Percentiles rank a stretch among this genome's conserved stretches.
phyloP scores from a whole-genome alignment of 2,888 invertebrate genomes.

The Exephanes ischioxanthus region DNA sequence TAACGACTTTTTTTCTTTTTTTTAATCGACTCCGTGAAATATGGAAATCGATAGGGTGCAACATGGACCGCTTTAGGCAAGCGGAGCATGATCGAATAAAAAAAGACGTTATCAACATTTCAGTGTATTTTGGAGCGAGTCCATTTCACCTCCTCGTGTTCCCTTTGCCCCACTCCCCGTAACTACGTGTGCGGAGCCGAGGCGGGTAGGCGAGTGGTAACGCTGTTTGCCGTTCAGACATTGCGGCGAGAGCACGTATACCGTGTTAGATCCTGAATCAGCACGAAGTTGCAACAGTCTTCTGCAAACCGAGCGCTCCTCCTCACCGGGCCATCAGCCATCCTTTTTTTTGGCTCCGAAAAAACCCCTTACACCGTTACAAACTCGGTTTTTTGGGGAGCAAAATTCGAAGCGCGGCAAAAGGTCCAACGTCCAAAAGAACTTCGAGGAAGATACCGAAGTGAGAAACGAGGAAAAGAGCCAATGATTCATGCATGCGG shows the following conservation, averaged over 20 bases:
- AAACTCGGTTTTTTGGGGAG: constrained; percentile 34
- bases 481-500: constrained; percentile 12
- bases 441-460: not conserved
- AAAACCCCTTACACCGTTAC: constrained; percentile 29
- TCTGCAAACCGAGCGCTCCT: not conserved
- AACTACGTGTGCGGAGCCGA: constrained; percentile 31
- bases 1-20: no score
- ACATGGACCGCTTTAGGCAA: no score
- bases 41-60: no score
- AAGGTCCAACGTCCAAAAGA: constrained; percentile 10
- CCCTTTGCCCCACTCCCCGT: not conserved
- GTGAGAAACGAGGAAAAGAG: not conserved
- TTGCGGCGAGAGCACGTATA: constrained; percentile 44
- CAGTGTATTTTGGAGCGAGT: no score
- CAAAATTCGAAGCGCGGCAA: constrained; percentile 16
- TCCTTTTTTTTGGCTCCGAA: constrained; percentile 10
- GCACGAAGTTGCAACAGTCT: constrained; percentile 43
- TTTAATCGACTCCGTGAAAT: no score
- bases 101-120: no score
- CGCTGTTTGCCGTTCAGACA: constrained; percentile 54
- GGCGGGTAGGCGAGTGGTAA: constrained; percentile 49
- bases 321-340: constrained; percentile 7
- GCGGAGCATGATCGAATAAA: no score
- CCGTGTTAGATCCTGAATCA: constrained; percentile 53
- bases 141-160: not conserved